A percentile compares a stretch with the other conserved stretches of the same genome.
phyloP scores from a whole-genome alignment of 92 coral and sea anemone genomes.

The Parazoanthus darwini region DNA sequence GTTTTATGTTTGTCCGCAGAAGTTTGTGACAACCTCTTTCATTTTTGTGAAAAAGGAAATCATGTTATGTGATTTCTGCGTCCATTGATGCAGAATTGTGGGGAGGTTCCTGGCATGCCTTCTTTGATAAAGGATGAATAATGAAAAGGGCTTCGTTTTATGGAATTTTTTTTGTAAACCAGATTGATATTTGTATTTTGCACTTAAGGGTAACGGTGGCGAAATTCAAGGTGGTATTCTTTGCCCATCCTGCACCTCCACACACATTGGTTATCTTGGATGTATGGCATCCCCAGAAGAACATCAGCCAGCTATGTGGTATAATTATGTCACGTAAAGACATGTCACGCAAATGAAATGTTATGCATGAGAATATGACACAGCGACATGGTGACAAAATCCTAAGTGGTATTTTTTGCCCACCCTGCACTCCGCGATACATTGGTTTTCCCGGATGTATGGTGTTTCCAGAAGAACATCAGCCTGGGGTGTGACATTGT shows the following conservation, averaged over 20 bases:
- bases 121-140: too few relatives aligned
- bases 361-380: not conserved
- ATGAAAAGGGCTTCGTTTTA: too few relatives aligned
- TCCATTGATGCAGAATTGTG: too few relatives aligned
- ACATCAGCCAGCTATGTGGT: not conserved
- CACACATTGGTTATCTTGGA: slow-evolving; percentile 63
- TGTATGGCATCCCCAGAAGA: slow-evolving; percentile 44
- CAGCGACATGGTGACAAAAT: slow-evolving; percentile 25
- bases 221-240: slow-evolving; percentile 62
- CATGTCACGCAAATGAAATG: too few relatives aligned
- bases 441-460: slow-evolving; percentile 68
- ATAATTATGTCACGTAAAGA: not conserved
- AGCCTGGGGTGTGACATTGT: not conserved
- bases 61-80: too few relatives aligned
- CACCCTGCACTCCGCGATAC: slow-evolving; percentile 54
- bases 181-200: not conserved
- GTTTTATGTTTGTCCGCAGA: too few relatives aligned
- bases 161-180: not conserved
- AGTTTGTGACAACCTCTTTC: too few relatives aligned
- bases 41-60: too few relatives aligned
- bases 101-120: too few relatives aligned
- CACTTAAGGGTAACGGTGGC: slow-evolving; percentile 47
- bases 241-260: slow-evolving; percentile 63
- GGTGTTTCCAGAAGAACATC: slow-evolving; percentile 21
- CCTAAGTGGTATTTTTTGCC: slow-evolving; percentile 7